Conservation (phyloP, 2,797 vertebrate species). For the Scarus forsteni region DNA sequence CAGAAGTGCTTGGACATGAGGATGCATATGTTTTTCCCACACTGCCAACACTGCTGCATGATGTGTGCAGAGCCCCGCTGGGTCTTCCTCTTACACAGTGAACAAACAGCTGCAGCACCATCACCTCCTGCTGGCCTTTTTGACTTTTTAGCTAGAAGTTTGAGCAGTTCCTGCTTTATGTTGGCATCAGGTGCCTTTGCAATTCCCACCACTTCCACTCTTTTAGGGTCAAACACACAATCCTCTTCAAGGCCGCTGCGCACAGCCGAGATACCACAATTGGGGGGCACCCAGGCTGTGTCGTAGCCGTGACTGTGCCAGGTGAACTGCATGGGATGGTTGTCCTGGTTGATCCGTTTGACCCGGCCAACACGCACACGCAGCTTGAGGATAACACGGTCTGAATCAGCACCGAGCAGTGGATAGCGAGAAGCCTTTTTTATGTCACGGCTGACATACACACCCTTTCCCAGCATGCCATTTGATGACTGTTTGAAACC, state of each 20-base stretch:
- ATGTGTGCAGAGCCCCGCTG: conserved; percentile 40
- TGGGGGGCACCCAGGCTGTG: conserved; percentile 84
- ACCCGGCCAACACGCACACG: conserved; percentile 72
- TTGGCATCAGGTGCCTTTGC: conserved; percentile 57
- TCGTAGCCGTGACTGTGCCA: conserved; percentile 74
- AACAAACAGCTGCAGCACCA: conserved; percentile 37
- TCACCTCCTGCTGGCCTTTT: not conserved
- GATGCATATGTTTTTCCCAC: conserved; percentile 65
- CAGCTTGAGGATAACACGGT: conserved; percentile 71
- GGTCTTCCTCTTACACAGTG: conserved; percentile 70
- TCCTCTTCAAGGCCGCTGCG: conserved; percentile 79
- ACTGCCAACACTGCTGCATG: conserved; percentile 67
- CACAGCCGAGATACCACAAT: conserved; percentile 67
- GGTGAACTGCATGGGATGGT: conserved; percentile 71
- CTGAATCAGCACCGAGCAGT: fast-evolving
- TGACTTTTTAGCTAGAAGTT: conserved; percentile 57
- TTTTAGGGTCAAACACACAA: conserved; percentile 80
- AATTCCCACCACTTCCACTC: conserved; percentile 65
- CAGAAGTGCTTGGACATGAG: conserved; percentile 68
- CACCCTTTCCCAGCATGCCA: conserved; percentile 80
- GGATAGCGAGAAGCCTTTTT: conserved; percentile 79
- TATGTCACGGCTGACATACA: conserved; percentile 80
- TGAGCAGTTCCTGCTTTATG: conserved; percentile 59
- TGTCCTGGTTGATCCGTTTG: conserved; percentile 75
- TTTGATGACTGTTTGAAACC: conserved; percentile 71